These are phyloP conservation scores for Campylorhamphus procurvoides DNA, from an alignment of 2,113 vertebrate genomes.

Conservation along the genomic window DNA sequence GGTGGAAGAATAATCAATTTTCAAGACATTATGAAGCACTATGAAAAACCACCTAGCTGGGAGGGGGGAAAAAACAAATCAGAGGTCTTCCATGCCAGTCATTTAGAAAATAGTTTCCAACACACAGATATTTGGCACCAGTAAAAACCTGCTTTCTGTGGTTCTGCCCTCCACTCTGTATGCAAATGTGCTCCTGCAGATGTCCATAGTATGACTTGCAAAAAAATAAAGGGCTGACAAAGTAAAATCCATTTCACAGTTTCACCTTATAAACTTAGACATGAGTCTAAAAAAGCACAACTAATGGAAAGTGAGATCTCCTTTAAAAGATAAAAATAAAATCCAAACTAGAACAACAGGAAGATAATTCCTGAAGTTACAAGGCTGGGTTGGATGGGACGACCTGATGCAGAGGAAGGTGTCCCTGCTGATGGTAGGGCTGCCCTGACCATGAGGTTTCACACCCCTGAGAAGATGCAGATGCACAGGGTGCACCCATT, in stretches of 20 bases:
- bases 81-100: neutral
- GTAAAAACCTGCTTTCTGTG: neutral
- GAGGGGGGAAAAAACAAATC: neutral
- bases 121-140: neutral
- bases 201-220: neutral
- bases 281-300: neutral
- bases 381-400: neutral
- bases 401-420: neutral
- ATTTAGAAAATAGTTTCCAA: conserved; percentile 22
- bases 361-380: neutral
- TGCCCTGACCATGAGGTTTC: rapidly evolving
- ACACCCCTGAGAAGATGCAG: neutral
- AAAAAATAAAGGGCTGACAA: neutral
- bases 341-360: neutral
- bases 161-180: neutral
- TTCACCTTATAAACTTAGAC: neutral
- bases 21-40: neutral
- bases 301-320: neutral
- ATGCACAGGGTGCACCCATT: rapidly evolving
- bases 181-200: neutral
- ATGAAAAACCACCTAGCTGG: neutral
- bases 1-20: neutral
- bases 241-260: neutral
- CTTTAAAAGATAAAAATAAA: neutral
- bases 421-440: neutral